These are phyloP conservation scores for Microtus ochrogaster DNA, from an alignment of 2,113 vertebrate species.

Conservation along the genomic window DNA sequence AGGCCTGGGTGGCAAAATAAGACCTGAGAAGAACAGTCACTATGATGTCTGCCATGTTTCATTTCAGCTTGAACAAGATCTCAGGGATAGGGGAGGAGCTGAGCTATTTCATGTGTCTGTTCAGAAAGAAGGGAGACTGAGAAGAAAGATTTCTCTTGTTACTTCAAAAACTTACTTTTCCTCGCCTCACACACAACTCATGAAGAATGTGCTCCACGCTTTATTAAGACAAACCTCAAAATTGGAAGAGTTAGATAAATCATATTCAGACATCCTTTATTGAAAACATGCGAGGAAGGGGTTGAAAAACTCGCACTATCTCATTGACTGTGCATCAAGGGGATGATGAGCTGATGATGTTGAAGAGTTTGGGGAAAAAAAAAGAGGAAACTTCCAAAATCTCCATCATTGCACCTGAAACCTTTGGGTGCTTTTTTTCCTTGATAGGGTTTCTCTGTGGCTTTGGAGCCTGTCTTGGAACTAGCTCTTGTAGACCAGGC, in stretches of 20 bases:
- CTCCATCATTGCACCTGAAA: conserved; percentile 21
- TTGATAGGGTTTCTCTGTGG: no score
- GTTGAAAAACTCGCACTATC: background rate
- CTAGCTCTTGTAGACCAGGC: no score
- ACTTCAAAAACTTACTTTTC: background rate
- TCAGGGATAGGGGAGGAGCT: background rate
- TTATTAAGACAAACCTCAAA: conserved; percentile 22
- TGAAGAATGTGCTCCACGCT: background rate
- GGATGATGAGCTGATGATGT: background rate
- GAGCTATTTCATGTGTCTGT: background rate
- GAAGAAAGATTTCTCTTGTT: background rate
- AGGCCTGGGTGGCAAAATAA: background rate
- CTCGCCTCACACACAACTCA: background rate
- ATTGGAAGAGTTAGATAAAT: background rate
- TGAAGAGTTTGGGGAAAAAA: background rate
- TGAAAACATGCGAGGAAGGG: background rate
- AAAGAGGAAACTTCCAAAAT: conserved; percentile 18
- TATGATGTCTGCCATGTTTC: background rate
- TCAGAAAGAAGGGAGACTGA: background rate
- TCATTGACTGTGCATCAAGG: background rate
- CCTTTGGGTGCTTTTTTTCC: background rate
- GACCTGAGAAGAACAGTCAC: background rate
- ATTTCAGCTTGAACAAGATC: background rate
- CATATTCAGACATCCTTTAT: background rate
- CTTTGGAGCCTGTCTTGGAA: no score